Conservation (phyloP, 2,113 vertebrate genomes). For the Oxyruncus cristatus region DNA sequence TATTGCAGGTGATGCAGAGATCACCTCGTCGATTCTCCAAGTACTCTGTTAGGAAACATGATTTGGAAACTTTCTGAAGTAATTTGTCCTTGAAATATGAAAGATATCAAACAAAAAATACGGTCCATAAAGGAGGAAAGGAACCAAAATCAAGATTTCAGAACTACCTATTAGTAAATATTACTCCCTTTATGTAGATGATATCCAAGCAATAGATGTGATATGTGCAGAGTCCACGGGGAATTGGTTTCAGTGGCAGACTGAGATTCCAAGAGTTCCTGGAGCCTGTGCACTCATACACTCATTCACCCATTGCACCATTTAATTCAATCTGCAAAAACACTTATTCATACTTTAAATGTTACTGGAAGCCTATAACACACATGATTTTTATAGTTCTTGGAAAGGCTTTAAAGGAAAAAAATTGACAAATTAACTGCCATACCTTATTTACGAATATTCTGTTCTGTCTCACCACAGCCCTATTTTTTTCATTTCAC, state of each 20-base stretch:
- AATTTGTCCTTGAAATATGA: background rate
- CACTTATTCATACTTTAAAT: background rate
- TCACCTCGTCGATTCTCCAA: background rate
- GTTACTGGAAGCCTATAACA: background rate
- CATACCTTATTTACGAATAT: background rate
- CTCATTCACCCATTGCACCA: background rate
- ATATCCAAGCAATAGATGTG: background rate
- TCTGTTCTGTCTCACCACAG: background rate
- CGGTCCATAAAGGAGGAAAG: background rate
- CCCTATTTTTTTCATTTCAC: background rate
- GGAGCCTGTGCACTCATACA: background rate
- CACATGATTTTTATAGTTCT: background rate
- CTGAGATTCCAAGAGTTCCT: background rate
- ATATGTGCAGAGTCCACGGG: background rate
- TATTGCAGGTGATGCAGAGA: background rate
- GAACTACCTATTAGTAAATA: background rate
- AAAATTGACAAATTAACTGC: background rate
- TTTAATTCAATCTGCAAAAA: background rate
- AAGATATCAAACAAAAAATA: background rate
- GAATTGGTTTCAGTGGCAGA: background rate
- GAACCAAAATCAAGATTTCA: background rate
- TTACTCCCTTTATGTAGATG: background rate
- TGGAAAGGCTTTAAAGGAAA: background rate
- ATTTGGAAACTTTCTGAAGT: background rate
- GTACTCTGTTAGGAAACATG: background rate